These are phyloP conservation scores for Bucorvus abyssinicus DNA, from an alignment of 2,797 vertebrate genomes.

Conservation along the genomic window DNA sequence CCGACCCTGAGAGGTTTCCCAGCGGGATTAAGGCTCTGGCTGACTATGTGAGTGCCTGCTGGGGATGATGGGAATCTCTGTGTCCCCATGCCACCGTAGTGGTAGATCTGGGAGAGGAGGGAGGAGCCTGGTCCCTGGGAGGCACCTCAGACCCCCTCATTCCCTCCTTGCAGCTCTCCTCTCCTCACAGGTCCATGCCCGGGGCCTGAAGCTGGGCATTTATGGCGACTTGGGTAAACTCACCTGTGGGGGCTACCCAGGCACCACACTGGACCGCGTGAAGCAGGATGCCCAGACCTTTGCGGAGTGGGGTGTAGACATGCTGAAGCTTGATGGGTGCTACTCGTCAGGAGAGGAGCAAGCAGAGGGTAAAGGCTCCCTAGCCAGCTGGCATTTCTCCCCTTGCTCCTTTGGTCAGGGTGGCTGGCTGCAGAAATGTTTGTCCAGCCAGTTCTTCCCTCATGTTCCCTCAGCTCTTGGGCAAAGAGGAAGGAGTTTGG, in stretches of 20 bases:
- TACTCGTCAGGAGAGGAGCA: slow-evolving; percentile 78
- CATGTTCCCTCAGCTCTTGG: background rate
- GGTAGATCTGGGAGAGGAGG: background rate
- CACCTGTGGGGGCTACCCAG: slow-evolving; percentile 89
- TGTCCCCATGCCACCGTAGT: background rate
- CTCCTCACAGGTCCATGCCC: slow-evolving; percentile 78
- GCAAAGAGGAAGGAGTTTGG: background rate
- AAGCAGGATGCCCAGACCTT: slow-evolving; percentile 87
- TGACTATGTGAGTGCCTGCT: slow-evolving; percentile 78
- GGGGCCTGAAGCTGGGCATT: slow-evolving; percentile 92
- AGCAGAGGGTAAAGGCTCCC: slow-evolving; percentile 61
- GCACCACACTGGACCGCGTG: slow-evolving; percentile 84
- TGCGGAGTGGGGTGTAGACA: slow-evolving; percentile 90
- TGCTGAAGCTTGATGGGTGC: slow-evolving; percentile 94
- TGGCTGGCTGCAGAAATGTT: rapidly evolving
- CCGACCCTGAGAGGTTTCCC: slow-evolving; percentile 89
- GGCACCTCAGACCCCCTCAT: rapidly evolving
- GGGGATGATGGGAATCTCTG: background rate
- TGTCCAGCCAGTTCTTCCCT: background rate
- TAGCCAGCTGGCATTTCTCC: background rate
- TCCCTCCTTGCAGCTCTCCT: background rate
- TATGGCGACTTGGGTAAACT: slow-evolving; percentile 87
- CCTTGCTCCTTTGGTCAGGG: background rate
- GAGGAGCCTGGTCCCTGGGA: background rate
- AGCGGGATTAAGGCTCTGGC: slow-evolving; percentile 85